These are phyloP conservation scores for Chymomyza procnemis DNA, from an alignment of 2,888 invertebrate genomes.

Conservation along the genomic window DNA sequence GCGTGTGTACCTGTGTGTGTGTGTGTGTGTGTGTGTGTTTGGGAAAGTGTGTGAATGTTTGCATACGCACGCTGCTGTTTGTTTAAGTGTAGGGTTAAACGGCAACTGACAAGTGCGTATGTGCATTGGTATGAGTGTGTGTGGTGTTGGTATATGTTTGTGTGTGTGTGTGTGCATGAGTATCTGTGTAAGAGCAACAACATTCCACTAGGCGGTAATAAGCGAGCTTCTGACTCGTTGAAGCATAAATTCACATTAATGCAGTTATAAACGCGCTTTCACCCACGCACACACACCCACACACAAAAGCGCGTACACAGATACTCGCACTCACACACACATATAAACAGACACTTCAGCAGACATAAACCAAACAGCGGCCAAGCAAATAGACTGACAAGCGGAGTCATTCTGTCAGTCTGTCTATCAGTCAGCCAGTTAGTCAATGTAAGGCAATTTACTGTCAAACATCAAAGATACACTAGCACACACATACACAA, in stretches of 20 bases:
- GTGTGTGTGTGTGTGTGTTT: constrained; percentile 19
- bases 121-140: not conserved
- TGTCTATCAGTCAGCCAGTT: constrained; percentile 19
- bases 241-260: constrained; percentile 63
- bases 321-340: not conserved
- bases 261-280: constrained; percentile 43
- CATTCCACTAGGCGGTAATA: constrained; percentile 29
- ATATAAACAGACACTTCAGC: constrained; percentile 51
- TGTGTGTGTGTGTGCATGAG: constrained; percentile 39
- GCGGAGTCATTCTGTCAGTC: not conserved
- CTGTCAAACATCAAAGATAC: constrained; percentile 54
- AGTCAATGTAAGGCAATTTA: constrained; percentile 68
- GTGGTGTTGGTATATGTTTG: constrained; percentile 1
- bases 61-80: constrained; percentile 68
- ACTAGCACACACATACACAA: constrained; percentile 24
- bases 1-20: not conserved
- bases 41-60: constrained; percentile 41
- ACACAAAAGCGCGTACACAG: constrained; percentile 9
- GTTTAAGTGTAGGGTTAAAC: constrained; percentile 68
- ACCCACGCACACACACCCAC: constrained; percentile 23
- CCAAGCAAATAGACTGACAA: constrained; percentile 6
- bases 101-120: constrained; percentile 47
- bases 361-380: constrained; percentile 67
- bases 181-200: constrained; percentile 36
- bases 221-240: constrained; percentile 22